These are phyloP conservation scores for Podarcis lilfordi DNA, from an alignment of 2,797 vertebrate genomes.

Conservation along the genomic window DNA sequence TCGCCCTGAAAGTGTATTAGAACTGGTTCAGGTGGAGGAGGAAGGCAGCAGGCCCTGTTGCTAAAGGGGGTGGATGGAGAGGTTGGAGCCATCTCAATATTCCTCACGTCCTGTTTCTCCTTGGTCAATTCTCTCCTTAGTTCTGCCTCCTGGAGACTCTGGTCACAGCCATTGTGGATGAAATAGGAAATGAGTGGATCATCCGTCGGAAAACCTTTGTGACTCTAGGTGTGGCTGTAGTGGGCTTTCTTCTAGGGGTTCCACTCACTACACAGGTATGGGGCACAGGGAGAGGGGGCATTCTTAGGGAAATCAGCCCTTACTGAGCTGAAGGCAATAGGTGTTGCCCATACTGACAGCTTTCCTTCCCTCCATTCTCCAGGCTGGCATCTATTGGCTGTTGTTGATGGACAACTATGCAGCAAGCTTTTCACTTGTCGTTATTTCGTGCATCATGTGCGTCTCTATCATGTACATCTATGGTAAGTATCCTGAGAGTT, in stretches of 20 bases:
- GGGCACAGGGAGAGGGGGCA: background rate
- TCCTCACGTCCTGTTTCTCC: background rate
- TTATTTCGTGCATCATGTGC: conserved; percentile 99
- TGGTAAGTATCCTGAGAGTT: conserved; percentile 78
- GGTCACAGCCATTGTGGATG: conserved; percentile 95
- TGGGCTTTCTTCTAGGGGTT: conserved; percentile 92
- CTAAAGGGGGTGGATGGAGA: background rate
- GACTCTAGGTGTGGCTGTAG: conserved; percentile 88
- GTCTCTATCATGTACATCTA: conserved; percentile 97
- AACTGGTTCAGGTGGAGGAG: background rate
- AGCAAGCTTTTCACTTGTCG: conserved; percentile 95
- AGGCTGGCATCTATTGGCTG: conserved; percentile 99
- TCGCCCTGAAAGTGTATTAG: background rate
- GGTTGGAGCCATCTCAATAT: background rate
- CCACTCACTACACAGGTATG: conserved; percentile 91
- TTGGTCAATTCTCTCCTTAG: conserved; percentile 65
- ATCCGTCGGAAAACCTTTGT: conserved; percentile 91
- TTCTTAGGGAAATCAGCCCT: background rate
- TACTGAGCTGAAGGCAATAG: background rate
- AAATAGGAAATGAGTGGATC: conserved; percentile 97
- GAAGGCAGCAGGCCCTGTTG: background rate
- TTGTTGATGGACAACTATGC: conserved; percentile 98
- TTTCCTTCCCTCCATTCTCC: conserved; percentile 30
- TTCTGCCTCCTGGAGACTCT: conserved; percentile 97
- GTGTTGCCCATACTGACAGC: background rate